Evolutionary conservation across 2,888 invertebrate genomes (phyloP).

Genomic region (Drosophila monieri): DNA sequence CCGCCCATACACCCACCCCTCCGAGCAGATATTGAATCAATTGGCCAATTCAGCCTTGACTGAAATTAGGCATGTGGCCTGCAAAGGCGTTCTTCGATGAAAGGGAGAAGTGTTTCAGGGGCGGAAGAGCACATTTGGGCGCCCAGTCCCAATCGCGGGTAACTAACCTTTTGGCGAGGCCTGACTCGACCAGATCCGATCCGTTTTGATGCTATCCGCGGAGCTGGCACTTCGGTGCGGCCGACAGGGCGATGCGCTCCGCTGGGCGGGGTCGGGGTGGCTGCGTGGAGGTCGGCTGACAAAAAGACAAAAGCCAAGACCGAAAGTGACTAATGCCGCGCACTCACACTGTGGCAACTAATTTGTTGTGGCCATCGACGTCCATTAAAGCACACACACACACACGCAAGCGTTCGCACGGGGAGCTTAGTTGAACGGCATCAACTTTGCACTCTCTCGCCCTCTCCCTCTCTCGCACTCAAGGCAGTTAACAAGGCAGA

Average conservation of each 20-base stretch:
- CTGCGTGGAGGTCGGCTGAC: constrained; percentile 4
- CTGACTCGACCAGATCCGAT: constrained; percentile 12
- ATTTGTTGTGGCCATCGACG: constrained; percentile 52
- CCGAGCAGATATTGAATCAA: constrained; percentile 51
- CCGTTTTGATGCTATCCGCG: constrained; percentile 16
- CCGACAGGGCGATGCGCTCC: constrained; percentile 53
- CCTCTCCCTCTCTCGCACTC: constrained; percentile 23
- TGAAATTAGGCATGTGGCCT: constrained; percentile 37
- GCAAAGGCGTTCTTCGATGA: constrained; percentile 14
- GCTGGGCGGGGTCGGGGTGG: not conserved
- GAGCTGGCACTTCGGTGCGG: constrained; percentile 13
- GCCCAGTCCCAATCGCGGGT: constrained; percentile 21
- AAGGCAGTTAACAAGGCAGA: constrained; percentile 50
- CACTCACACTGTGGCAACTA: constrained; percentile 41
- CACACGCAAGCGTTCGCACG: constrained; percentile 29
- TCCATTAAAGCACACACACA: constrained; percentile 47
- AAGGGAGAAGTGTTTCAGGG: constrained; percentile 2
- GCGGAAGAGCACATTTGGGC: constrained; percentile 9
- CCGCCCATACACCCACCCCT: constrained; percentile 5
- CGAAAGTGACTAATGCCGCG: constrained; percentile 63
- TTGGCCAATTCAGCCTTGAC: constrained; percentile 48
- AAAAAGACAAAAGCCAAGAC: constrained; percentile 51
- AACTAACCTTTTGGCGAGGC: constrained; percentile 60
- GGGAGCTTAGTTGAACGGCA: constrained; percentile 44
- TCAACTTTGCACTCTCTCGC: constrained; percentile 60